Evolutionary conservation across 2,113 vertebrate genomes (phyloP).

Genomic region (Lycocorax pyrrhopterus): DNA sequence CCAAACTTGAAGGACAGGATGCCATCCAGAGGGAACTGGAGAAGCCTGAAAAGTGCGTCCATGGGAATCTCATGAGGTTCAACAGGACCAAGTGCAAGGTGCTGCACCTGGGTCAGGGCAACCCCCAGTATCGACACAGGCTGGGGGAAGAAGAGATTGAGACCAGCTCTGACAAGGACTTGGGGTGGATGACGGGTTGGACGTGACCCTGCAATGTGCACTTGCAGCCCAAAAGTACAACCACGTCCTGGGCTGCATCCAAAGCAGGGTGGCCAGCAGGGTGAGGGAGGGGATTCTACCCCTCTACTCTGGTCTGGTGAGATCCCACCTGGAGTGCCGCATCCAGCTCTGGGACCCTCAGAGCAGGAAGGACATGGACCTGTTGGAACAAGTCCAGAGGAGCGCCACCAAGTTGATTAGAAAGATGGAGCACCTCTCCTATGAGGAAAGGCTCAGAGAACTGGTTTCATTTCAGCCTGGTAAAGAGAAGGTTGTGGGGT

Average conservation of each 20-base stretch:
- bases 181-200: background rate
- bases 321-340: background rate
- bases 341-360: no score
- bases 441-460: background rate
- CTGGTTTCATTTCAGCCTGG: background rate
- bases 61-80: background rate
- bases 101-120: background rate
- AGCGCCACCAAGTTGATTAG: background rate
- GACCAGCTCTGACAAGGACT: background rate
- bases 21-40: background rate
- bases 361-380: background rate
- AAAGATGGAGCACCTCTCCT: background rate
- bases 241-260: background rate
- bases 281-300: background rate
- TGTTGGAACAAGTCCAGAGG: background rate
- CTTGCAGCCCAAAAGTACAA: background rate
- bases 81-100: background rate
- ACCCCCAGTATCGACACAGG: background rate
- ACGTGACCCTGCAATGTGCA: background rate
- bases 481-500: background rate
- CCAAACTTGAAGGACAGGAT: background rate
- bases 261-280: background rate
- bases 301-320: background rate
- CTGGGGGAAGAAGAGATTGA: background rate
- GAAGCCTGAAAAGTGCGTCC: background rate